phyloP scores from a whole-genome alignment of 2,797 vertebrate genomes.

The Rallus crepitans region DNA sequence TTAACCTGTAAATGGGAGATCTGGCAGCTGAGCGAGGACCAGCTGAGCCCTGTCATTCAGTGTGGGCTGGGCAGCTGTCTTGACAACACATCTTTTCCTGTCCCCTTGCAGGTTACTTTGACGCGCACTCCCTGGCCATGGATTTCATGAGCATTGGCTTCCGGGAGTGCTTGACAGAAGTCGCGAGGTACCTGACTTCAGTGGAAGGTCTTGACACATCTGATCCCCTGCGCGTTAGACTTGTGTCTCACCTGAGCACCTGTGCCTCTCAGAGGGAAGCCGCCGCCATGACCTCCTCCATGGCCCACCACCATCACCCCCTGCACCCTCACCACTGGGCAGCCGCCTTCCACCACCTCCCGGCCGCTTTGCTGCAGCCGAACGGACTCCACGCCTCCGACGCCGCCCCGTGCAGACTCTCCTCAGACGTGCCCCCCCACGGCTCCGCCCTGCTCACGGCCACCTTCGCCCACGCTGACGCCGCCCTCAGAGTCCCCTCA shows the following conservation, averaged over 20 bases:
- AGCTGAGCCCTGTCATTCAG: background rate
- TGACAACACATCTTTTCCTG: background rate
- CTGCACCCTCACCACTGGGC: constrained; percentile 89
- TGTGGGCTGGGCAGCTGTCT: background rate
- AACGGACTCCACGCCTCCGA: constrained; percentile 80
- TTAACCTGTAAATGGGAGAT: background rate
- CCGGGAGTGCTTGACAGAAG: constrained; percentile 91
- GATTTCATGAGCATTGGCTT: constrained; percentile 98
- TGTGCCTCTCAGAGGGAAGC: constrained; percentile 90
- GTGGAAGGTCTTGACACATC: constrained; percentile 90
- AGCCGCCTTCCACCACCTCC: constrained; percentile 85
- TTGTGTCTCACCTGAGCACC: constrained; percentile 92
- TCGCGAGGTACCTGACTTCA: constrained; percentile 89
- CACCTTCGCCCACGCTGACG: constrained; percentile 84
- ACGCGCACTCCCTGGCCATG: constrained; percentile 91
- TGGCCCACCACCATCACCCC: constrained; percentile 79
- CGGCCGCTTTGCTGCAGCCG: constrained; percentile 83
- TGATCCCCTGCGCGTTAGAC: constrained; percentile 86
- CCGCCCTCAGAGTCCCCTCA: constrained; percentile 81
- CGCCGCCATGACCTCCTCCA: constrained; percentile 84
- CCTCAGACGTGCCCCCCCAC: constrained; percentile 74
- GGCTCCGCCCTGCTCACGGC: constrained; percentile 83
- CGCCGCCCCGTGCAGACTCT: constrained; percentile 75
- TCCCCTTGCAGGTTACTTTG: constrained; percentile 85
- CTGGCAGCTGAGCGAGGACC: background rate